Evolutionary conservation across 2,113 vertebrate genomes (phyloP).

Genomic region (Brachypodius melanocephalos): DNA sequence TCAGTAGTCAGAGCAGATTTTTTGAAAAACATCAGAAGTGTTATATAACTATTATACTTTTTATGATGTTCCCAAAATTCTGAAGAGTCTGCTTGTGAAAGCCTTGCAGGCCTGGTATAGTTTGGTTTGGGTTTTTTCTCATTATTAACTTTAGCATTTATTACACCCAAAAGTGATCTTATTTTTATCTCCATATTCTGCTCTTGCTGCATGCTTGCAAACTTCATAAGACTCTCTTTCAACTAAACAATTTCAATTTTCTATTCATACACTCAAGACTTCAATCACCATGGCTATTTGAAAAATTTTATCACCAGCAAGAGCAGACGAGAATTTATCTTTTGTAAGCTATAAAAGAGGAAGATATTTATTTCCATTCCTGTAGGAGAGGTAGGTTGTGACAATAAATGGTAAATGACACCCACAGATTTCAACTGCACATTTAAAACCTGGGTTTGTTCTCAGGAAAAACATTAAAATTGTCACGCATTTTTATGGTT

Average conservation of each 20-base stretch:
- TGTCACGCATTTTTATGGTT: neutral
- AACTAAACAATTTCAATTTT: neutral
- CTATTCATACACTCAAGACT: neutral
- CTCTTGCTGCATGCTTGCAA: neutral
- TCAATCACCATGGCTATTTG: neutral
- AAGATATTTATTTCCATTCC: neutral
- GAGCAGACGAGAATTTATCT: conserved; percentile 25
- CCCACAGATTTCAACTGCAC: neutral
- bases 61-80: neutral
- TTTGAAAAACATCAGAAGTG: neutral
- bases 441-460: neutral
- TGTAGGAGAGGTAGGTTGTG: neutral
- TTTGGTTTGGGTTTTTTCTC: neutral
- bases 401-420: conserved; percentile 1
- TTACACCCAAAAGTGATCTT: neutral
- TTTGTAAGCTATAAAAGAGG: neutral
- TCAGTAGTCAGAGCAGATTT: neutral
- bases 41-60: neutral
- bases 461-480: neutral
- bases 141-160: neutral
- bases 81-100: neutral
- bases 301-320: conserved; percentile 30
- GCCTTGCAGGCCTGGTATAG: neutral
- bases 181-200: neutral
- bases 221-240: neutral